phyloP scores from a whole-genome alignment of 2,113 vertebrate genomes.

The Ammodytes marinus region DNA sequence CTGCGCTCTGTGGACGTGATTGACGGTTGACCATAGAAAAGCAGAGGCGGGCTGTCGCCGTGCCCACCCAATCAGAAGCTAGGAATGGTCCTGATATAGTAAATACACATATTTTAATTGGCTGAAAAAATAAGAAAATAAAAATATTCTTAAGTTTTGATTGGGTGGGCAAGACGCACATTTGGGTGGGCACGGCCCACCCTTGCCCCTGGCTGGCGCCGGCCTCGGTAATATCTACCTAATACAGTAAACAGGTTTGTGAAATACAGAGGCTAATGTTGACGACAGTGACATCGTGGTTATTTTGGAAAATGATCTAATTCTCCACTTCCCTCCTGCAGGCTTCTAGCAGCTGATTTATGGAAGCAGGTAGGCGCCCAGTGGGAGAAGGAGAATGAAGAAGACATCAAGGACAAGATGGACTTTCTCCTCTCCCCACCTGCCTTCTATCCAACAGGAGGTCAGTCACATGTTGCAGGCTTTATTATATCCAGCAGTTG shows the following conservation, averaged over 20 bases:
- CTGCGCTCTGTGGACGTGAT: too few species aligned
- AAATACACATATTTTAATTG: too few species aligned
- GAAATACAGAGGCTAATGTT: not conserved
- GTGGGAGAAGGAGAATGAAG: slow-evolving; percentile 97
- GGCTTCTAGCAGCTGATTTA: slow-evolving; percentile 86
- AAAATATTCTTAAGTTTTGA: too few species aligned
- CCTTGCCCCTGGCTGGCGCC: too few species aligned
- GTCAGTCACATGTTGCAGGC: slow-evolving; percentile 77
- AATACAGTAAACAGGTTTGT: not conserved
- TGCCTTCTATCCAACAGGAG: slow-evolving; percentile 87
- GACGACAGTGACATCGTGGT: not conserved
- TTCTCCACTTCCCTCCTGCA: slow-evolving; percentile 70
- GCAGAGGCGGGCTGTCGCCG: too few species aligned
- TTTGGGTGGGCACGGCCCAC: too few species aligned
- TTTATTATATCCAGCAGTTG: not conserved
- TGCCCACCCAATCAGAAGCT: too few species aligned
- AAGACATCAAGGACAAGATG: slow-evolving; percentile 96
- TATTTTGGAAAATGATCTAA: not conserved
- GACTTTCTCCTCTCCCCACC: slow-evolving; percentile 88
- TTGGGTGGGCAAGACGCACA: too few species aligned
- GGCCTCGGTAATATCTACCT: not conserved
- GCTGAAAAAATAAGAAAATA: too few species aligned
- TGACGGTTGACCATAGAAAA: too few species aligned
- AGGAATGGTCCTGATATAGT: too few species aligned
- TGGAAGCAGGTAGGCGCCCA: slow-evolving; percentile 92